Evolutionary conservation across 2,888 invertebrate species (phyloP).

Genomic region (Opisthograptis luteolata): DNA sequence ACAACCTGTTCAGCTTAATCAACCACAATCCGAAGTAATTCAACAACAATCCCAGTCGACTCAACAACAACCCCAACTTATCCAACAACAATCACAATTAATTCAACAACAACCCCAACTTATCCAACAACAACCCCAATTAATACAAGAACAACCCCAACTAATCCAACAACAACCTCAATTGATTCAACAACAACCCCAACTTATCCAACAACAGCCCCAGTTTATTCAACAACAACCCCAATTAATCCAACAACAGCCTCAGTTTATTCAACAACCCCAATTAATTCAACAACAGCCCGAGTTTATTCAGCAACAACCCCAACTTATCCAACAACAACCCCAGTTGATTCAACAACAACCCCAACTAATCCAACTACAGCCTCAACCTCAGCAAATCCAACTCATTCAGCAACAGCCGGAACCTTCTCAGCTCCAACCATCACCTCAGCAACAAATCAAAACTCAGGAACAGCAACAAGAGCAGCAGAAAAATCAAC

Average conservation of each 20-base stretch:
- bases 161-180: constrained; percentile 21
- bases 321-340: neutral
- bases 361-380: neutral
- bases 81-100: constrained; percentile 8
- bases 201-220: neutral
- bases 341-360: neutral
- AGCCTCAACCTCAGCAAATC: neutral
- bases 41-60: neutral
- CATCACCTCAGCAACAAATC: constrained; percentile 15
- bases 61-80: too few species aligned
- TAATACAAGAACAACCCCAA: constrained; percentile 32
- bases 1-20: neutral
- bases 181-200: neutral
- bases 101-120: too few species aligned
- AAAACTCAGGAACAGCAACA: constrained; percentile 4
- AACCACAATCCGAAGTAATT: constrained; percentile 4
- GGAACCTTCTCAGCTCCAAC: neutral
- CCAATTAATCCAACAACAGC: constrained; percentile 1
- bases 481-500: constrained; percentile 3
- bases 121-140: constrained; percentile 18
- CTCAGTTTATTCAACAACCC: constrained; percentile 5
- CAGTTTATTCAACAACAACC: neutral
- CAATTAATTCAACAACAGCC: constrained; percentile 9
- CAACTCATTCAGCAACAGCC: neutral
- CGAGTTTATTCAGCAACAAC: too few species aligned